Conservation (phyloP, 2,888 invertebrate genomes). For the Macrostomum cliftonense region DNA sequence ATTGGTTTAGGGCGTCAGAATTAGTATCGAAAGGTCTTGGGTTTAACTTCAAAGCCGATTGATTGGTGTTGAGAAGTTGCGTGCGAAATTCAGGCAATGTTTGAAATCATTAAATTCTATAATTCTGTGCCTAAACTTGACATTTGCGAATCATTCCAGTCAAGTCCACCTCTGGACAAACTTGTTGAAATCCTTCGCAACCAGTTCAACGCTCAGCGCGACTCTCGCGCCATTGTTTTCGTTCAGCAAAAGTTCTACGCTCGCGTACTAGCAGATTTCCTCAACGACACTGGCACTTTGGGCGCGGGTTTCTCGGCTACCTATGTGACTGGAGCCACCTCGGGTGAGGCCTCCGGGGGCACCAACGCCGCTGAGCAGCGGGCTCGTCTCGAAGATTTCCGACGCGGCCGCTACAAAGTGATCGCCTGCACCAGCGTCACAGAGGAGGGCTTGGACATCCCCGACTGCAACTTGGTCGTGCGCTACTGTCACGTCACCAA, state of each 20-base stretch:
- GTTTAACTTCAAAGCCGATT: no score
- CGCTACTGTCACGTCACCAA: slow-evolving; percentile 33
- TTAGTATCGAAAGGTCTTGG: no score
- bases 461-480: slow-evolving; percentile 30
- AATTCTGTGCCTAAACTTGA: no score
- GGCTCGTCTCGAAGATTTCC: slow-evolving; percentile 16
- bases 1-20: no score
- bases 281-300: slow-evolving; percentile 17
- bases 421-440: slow-evolving; percentile 24
- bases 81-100: no score
- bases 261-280: slow-evolving; percentile 19
- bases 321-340: slow-evolving; percentile 4
- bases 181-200: slow-evolving; percentile 17
- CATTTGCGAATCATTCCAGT: no score
- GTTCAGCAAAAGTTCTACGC: slow-evolving; percentile 28
- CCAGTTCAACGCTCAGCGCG: slow-evolving; percentile 11
- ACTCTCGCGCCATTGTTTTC: slow-evolving; percentile 24
- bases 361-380: no score
- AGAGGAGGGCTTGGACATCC: slow-evolving; percentile 32
- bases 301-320: slow-evolving; percentile 9
- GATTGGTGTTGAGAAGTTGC: no score
- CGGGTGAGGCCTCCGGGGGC: background rate
- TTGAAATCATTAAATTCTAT: no score
- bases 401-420: slow-evolving; percentile 23
- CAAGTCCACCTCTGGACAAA: slow-evolving; percentile 22